Base-by-base conservation (phyloP, 2,113 vertebrate genomes). In the Pomatostomus ruficeps region DNA sequence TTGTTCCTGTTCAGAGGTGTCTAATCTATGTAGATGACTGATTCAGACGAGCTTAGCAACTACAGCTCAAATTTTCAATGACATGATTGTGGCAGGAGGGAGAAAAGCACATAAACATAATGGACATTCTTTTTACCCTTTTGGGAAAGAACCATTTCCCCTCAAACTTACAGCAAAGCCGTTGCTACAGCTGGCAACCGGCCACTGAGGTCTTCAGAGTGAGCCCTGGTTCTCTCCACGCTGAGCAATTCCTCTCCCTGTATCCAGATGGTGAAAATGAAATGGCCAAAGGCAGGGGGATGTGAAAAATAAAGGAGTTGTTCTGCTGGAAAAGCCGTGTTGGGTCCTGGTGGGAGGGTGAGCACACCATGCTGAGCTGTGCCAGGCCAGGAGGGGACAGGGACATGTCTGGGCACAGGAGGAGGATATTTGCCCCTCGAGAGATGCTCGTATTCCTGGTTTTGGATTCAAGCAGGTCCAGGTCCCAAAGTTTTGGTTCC, bases 221-320 rank as follows among this genome's bases (percentile, higher is more conserved):
- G 57, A 91, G 21, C 28, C 48, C 29, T 33, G 43, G 12, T 36
- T 78, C 26, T 28, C 16, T 22, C 35, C 11, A 18, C 29, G 42
- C 22, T 5, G 35, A 58, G 79, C 3, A 7, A 25, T 57, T 85
- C 57, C 45, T 65, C 18, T 67, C 26, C 54, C 28, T 19, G 11
- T 48, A 23, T 15, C n/a, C 43, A 19, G 1, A 14, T 36, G 35
- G 45, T 36, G 21, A 12, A 68, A 57, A 42, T 12, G 7, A 54
- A 67, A 33, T 3, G 35, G 31, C 14, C n/a, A 26, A 28, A 59
- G 33, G 31, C 31, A 45, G 51, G 36, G 25, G 11, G 4, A 33
- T 1, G 1, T 25, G n/a, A 52, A 40, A 65, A 96, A 96, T 96
- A 96, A 96, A 96, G 77, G 85, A 78, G 72, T 23, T 66, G 58